Percentiles rank a stretch among this genome's conserved stretches.
Evolutionary conservation across 2,888 invertebrate species (phyloP).

Genomic region (Operophtera brumata): DNA sequence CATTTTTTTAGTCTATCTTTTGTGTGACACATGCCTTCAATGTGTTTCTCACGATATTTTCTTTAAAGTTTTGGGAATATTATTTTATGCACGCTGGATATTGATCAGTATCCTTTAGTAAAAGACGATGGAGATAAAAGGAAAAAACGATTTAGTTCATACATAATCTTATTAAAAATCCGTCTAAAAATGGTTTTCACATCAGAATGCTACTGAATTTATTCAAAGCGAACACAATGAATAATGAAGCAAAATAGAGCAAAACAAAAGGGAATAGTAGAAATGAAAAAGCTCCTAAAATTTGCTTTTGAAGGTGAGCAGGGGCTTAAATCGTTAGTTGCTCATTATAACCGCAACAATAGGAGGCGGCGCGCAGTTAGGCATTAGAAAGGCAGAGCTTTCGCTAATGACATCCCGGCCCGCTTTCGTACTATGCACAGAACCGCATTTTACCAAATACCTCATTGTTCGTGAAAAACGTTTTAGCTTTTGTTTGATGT

Average conservation of each 20-base stretch:
- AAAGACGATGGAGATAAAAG: too few relatives aligned
- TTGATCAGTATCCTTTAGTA: too few relatives aligned
- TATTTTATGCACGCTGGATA: too few relatives aligned
- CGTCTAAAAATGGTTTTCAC: too few relatives aligned
- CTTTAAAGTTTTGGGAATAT: too few relatives aligned
- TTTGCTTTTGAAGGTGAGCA: slow-evolving; percentile 49
- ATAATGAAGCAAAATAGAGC: slow-evolving; percentile 24
- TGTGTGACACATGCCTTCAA: too few relatives aligned
- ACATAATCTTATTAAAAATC: too few relatives aligned
- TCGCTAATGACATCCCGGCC: slow-evolving; percentile 75
- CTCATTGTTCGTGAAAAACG: slow-evolving; percentile 58
- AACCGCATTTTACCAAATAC: slow-evolving; percentile 67
- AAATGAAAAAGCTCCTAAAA: slow-evolving; percentile 32
- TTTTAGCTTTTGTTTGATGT: slow-evolving; percentile 26
- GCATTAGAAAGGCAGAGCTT: slow-evolving; percentile 75
- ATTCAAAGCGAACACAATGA: too few relatives aligned
- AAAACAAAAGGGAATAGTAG: slow-evolving; percentile 19
- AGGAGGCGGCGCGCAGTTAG: slow-evolving; percentile 71
- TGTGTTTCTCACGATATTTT: too few relatives aligned
- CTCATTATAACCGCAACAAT: slow-evolving; percentile 75
- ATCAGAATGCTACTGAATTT: too few relatives aligned
- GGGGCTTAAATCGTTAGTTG: slow-evolving; percentile 70
- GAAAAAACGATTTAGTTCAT: too few relatives aligned
- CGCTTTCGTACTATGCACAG: slow-evolving; percentile 44
- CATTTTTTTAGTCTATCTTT: too few relatives aligned